These are phyloP conservation scores for Pristis pectinata DNA, from an alignment of 2,797 vertebrate species.

Conservation along the genomic window DNA sequence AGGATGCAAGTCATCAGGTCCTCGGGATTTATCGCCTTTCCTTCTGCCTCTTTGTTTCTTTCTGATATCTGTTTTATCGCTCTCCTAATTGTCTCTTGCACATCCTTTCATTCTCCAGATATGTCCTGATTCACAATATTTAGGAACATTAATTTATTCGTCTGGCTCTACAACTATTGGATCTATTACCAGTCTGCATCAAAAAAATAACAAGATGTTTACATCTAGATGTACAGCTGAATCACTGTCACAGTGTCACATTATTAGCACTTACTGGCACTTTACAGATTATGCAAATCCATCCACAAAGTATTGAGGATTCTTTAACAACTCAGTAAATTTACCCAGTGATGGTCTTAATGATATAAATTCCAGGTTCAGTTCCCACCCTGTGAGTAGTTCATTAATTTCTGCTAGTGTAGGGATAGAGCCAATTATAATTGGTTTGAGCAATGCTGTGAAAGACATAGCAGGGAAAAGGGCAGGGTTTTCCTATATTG, in stretches of 20 bases:
- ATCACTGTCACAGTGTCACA: neutral
- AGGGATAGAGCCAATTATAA: neutral
- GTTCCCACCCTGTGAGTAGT: neutral
- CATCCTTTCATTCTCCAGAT: neutral
- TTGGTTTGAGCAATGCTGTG: neutral
- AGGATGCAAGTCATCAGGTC: no score
- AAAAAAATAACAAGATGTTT: neutral
- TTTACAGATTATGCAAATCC: neutral
- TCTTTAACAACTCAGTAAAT: neutral
- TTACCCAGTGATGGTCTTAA: neutral
- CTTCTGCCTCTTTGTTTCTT: neutral
- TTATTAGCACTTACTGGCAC: neutral
- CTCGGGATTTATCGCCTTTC: no score
- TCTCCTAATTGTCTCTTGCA: neutral
- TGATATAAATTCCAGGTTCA: neutral
- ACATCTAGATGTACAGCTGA: neutral
- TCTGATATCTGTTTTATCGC: neutral
- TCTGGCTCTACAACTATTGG: neutral
- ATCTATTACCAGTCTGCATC: neutral
- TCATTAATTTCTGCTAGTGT: neutral
- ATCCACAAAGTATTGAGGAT: neutral
- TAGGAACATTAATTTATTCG: neutral
- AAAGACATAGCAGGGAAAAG: neutral
- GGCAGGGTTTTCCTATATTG: no score
- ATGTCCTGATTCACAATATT: neutral